A percentile compares a stretch with the other conserved stretches of the same genome.
These are phyloP conservation scores for Atopsyche davidsoni DNA, from an alignment of 1,140 invertebrate genomes.

Conservation along the genomic window DNA sequence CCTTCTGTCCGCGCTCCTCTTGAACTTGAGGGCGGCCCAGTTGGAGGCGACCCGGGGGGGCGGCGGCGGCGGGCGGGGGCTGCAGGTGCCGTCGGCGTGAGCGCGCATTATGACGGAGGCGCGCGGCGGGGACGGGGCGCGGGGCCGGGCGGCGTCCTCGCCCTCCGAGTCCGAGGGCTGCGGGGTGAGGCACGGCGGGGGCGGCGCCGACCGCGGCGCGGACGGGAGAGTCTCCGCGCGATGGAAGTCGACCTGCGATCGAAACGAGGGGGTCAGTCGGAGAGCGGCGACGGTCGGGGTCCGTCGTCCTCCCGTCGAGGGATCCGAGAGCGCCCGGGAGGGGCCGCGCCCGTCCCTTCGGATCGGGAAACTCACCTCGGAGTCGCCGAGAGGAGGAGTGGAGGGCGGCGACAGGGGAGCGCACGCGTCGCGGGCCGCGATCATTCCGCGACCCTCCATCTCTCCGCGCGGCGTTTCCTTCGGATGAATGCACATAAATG, in stretches of 20 bases:
- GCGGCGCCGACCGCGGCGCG: constrained; percentile 34
- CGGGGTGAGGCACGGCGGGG: constrained; percentile 47
- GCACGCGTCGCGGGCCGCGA: constrained; percentile 34
- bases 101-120: constrained; percentile 72
- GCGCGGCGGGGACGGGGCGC: constrained; percentile 36
- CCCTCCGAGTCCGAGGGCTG: constrained; percentile 53
- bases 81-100: constrained; percentile 66
- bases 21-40: constrained; percentile 60
- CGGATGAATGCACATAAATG: too few relatives aligned
- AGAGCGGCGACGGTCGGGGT: constrained; percentile 28
- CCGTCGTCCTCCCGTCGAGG: too few relatives aligned
- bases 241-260: constrained; percentile 41
- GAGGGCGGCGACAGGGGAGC: constrained; percentile 47
- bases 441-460: constrained; percentile 10
- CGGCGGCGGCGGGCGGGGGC: constrained; percentile 43
- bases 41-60: constrained; percentile 17
- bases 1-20: constrained; percentile 65
- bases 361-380: constrained; percentile 42
- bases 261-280: constrained; percentile 36
- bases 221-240: constrained; percentile 37
- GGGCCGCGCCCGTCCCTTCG: too few relatives aligned
- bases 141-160: constrained; percentile 46
- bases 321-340: too few relatives aligned
- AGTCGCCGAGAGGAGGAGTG: constrained; percentile 46
- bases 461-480: too few relatives aligned